Conservation (phyloP, 2,797 vertebrate genomes). For the Danio choprae region DNA sequence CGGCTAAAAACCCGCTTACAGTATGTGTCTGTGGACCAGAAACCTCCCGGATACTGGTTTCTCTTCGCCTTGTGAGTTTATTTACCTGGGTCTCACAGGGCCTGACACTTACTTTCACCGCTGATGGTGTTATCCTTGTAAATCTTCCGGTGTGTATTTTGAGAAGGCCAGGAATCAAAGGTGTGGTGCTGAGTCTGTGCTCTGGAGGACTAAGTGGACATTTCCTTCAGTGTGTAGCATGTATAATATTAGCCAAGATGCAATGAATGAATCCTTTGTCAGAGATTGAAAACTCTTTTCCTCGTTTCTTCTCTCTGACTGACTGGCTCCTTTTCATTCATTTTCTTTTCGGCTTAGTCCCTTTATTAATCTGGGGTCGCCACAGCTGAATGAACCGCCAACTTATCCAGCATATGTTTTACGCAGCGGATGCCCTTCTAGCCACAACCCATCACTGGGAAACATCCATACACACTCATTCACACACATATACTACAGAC, state of each 20-base stretch:
- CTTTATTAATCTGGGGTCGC: too few species aligned
- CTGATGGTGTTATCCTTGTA: slow-evolving; percentile 14
- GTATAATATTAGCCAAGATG: slow-evolving; percentile 37
- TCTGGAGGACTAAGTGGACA: slow-evolving; percentile 51
- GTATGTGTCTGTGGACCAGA: slow-evolving; percentile 15
- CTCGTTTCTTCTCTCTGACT: background rate
- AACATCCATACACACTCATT: too few species aligned
- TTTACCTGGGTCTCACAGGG: slow-evolving; percentile 45
- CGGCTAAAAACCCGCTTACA: too few species aligned
- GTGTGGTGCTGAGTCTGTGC: slow-evolving; percentile 34
- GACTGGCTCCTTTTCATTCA: background rate
- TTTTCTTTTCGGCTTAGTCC: too few species aligned
- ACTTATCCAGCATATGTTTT: too few species aligned
- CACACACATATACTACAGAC: too few species aligned
- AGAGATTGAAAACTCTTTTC: background rate
- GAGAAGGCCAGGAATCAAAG: slow-evolving; percentile 58
- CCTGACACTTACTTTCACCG: slow-evolving; percentile 19
- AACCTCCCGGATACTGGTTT: slow-evolving; percentile 18
- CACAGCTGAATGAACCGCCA: too few species aligned
- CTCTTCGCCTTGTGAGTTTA: slow-evolving; percentile 44
- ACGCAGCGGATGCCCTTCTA: too few species aligned
- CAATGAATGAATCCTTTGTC: slow-evolving; percentile 57
- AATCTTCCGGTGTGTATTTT: slow-evolving; percentile 47
- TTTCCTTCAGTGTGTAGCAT: slow-evolving; percentile 47
- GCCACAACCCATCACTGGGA: too few species aligned